phyloP scores from a whole-genome alignment of 2,113 vertebrate genomes.

The Eretmochelys imbricata region DNA sequence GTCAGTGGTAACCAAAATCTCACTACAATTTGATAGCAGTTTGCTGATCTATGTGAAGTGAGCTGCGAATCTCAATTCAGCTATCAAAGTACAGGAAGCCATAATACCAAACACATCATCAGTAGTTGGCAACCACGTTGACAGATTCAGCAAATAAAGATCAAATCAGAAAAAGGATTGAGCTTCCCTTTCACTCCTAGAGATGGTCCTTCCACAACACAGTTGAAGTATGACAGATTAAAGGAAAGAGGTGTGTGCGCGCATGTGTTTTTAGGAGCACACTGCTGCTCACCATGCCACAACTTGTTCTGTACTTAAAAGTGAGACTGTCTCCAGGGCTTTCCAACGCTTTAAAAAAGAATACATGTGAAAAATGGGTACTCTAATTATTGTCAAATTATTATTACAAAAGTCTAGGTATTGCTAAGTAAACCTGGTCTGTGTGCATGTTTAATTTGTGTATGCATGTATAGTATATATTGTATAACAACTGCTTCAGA shows the following conservation, averaged over 20 bases:
- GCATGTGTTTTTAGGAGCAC: background rate
- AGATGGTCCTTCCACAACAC: background rate
- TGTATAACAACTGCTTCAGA: background rate
- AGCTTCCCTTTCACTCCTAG: rapidly evolving
- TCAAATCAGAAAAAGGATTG: rapidly evolving
- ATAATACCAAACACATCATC: background rate
- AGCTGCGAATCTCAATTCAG: background rate
- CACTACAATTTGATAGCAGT: background rate
- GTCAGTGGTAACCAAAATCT: background rate
- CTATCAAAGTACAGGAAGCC: background rate
- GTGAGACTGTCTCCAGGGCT: background rate
- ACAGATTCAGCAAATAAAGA: background rate
- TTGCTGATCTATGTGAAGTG: background rate
- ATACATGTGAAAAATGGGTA: background rate
- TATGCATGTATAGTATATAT: background rate
- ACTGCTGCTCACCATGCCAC: background rate
- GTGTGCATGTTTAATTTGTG: rapidly evolving
- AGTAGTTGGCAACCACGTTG: background rate
- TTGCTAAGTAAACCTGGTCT: background rate
- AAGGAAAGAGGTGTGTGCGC: background rate
- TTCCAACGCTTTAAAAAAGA: background rate
- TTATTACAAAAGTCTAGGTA: too few species aligned
- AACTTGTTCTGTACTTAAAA: background rate
- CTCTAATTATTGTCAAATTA: too few species aligned
- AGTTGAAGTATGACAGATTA: background rate